Conservation (phyloP, 2,888 invertebrate genomes). For the Heteropelma amictum region DNA sequence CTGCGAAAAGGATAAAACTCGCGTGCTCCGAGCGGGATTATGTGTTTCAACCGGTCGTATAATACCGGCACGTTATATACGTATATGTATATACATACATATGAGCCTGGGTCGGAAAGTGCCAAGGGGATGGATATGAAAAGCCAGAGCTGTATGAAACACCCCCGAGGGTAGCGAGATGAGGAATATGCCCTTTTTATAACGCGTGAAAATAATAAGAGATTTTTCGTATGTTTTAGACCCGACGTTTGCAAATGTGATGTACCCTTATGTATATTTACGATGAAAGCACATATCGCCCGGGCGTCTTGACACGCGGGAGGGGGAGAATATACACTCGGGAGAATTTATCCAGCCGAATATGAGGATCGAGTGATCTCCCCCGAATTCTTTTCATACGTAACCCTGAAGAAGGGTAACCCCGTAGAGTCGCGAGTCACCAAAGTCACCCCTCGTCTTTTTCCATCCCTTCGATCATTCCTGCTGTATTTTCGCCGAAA, state of each 20-base stretch:
- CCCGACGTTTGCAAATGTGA: slow-evolving; percentile 56
- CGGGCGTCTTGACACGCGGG: slow-evolving; percentile 34
- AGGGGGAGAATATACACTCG: neutral
- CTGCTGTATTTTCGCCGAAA: neutral
- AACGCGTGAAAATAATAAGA: slow-evolving; percentile 68
- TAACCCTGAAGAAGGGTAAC: neutral
- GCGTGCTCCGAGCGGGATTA: slow-evolving; percentile 56
- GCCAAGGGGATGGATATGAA: slow-evolving; percentile 31
- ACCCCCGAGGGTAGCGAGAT: slow-evolving; percentile 40
- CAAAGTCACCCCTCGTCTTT: neutral
- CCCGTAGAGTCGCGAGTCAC: neutral
- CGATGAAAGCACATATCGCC: slow-evolving; percentile 58
- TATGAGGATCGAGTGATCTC: slow-evolving; percentile 2
- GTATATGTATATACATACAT: neutral
- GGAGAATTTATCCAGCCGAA: neutral
- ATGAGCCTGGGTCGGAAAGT: neutral
- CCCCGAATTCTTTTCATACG: neutral
- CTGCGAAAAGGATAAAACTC: slow-evolving; percentile 39
- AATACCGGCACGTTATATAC: neutral
- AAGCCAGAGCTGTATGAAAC: slow-evolving; percentile 40
- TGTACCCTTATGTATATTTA: slow-evolving; percentile 60
- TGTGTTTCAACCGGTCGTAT: slow-evolving; percentile 35
- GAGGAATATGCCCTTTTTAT: slow-evolving; percentile 44
- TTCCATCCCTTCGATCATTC: neutral
- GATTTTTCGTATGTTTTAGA: slow-evolving; percentile 63